Base-by-base conservation (phyloP, 2,113 vertebrate species). In the Pteropus alecto region DNA sequence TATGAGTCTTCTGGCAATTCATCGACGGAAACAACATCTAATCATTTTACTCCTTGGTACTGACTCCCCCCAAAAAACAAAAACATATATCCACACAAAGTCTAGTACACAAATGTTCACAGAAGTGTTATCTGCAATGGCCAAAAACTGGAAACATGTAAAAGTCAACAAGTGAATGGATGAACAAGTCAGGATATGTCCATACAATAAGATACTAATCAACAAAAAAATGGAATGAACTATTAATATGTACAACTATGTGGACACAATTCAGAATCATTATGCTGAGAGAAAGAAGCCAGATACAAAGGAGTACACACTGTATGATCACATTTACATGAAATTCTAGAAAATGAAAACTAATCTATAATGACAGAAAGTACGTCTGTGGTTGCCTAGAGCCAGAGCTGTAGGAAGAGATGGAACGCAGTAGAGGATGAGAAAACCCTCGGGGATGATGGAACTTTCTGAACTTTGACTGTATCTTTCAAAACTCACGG, bases 291-390 rank as follows among this genome's bases (percentile, higher is more conserved):
- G 26, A 81, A 92, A 86, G 38, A 91, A 56, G 33, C 21, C 48
- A 94, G 21, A 68, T 46, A 74, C 14, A 87, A 60, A 90, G 91
- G 6, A 88, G n/a, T 41, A 73, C 15, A 60, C 5, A 67, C 12
- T 54, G 19, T 88, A 93, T 28, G 60, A 81, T 26, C 58, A 74
- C 30, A 67, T 56, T 96, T 63, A 90, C 28, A 48, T 85, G 54
- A 92, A 81, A 85, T 67, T 87, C 28, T 46, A 78, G 56, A 95
- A 96, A 85, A 83, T 76, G 8, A 74, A 89, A 71, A 56, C 7
- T 33, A 74, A 76, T 84, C 54, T 90, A 51, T 18, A 93, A 46
- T 83, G 38, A 83, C 54, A 82, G 16, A 84, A 95, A 70, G 56
- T 60, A 10, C 10, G 58, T 35, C 33, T 41, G 16, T 48, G 10